Conservation (phyloP, 2,113 vertebrate genomes). For the Tilapia sparmanii region DNA sequence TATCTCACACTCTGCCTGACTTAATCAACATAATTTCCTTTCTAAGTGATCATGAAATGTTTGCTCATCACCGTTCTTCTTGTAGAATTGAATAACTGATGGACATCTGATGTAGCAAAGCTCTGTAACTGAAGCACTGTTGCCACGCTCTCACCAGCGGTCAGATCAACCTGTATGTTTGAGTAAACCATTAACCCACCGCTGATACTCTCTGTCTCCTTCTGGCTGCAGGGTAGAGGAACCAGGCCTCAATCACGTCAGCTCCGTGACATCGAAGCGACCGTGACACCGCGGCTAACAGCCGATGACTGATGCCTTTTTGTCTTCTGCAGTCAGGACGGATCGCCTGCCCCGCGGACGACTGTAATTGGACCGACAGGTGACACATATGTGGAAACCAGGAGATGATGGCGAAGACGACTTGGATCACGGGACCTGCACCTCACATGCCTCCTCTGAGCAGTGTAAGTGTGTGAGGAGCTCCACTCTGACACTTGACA, state of each 20-base stretch:
- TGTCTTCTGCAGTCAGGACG: slow-evolving; percentile 47
- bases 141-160: not conserved
- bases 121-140: not conserved
- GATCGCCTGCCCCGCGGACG: not conserved
- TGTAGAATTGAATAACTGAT: not conserved
- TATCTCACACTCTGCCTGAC: not conserved
- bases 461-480: not conserved
- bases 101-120: not conserved
- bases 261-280: slow-evolving; percentile 30
- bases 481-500: not conserved
- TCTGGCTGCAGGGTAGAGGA: slow-evolving; percentile 8
- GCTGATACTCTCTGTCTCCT: not conserved
- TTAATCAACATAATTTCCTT: not conserved
- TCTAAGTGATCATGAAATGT: not conserved
- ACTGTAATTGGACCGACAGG: slow-evolving; percentile 62
- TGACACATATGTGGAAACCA: slow-evolving; percentile 62
- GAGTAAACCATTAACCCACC: not conserved
- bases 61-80: not conserved
- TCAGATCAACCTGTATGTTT: not conserved
- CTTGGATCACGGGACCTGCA: slow-evolving; percentile 40
- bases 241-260: slow-evolving; percentile 36
- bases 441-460: slow-evolving; percentile 31
- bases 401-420: slow-evolving; percentile 49
- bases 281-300: slow-evolving; percentile 21
- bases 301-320: slow-evolving; percentile 60